Base-by-base conservation (phyloP, 2,797 vertebrate species). In the Gouania willdenowi region DNA sequence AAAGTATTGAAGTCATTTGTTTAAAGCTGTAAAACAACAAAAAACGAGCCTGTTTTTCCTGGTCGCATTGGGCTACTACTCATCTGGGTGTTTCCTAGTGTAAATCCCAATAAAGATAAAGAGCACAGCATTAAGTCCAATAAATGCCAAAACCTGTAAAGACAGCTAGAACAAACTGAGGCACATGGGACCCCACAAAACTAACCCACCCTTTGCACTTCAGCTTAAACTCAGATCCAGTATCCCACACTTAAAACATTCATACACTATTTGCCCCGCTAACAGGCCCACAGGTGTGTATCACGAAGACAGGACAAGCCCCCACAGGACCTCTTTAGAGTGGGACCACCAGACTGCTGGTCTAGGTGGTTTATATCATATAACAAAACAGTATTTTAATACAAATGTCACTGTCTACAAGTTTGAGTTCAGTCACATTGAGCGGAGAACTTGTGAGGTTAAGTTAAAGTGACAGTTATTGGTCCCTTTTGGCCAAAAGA, bases 401-500 rank as follows among this genome's bases (percentile, higher is more conserved):
- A 62, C 59, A 41, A 59, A 29, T 63, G 44, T 72, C 60, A 66
- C 69, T 65, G 58, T 67, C 74, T 66, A 77, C 76, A 84, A 88
- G 67, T 75, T 64, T 60, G 71, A 79, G 65, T 88, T 81, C 88
- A 80, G 64, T 84, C 87, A 75, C 44, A 45, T 76, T 76, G 50
- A 77, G 67, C 36, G 80, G 75, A 82, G 57, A 68, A 35, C 57
- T 59, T 47, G 24, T 46, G 70, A 77, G 60, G 75, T 81, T 91
- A 91, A 92, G 83, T 75, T 80, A 66, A 90, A 86, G 71, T 87
- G 87, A 91, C 86, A 85, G 82, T 90, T 92, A 91, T 82, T 83
- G 83, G 78, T 75, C 85, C 60, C 76, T 84, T 66, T 75, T 63
- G 87, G 65, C 54, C 66, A 75, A 74, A 52, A 72, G 69, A 73